phyloP scores from a whole-genome alignment of 2,888 invertebrate genomes.

The Ferdinandea cuprea region DNA sequence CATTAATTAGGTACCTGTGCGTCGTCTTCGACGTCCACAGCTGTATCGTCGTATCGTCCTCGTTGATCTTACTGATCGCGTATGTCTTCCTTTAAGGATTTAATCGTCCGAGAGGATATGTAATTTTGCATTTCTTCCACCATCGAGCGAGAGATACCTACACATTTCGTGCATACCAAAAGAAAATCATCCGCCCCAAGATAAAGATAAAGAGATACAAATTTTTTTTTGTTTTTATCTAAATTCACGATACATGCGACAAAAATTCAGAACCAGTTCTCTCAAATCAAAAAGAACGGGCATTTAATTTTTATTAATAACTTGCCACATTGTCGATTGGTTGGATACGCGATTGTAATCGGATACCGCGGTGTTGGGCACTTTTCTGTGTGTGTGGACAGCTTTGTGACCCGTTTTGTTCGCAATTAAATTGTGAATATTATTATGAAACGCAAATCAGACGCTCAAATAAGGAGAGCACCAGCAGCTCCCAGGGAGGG shows the following conservation, averaged over 20 bases:
- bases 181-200: constrained; percentile 23
- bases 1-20: constrained; percentile 75
- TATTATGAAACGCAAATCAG: constrained; percentile 54
- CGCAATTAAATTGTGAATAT: constrained; percentile 41
- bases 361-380: constrained; percentile 9
- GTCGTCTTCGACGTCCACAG: constrained; percentile 56
- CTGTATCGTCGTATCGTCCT: constrained; percentile 12
- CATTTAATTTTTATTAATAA: constrained; percentile 26
- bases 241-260: constrained; percentile 58
- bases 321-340: constrained; percentile 6
- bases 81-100: constrained; percentile 51
- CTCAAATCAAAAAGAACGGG: constrained; percentile 8
- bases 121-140: constrained; percentile 63
- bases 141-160: constrained; percentile 45
- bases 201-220: constrained; percentile 69
- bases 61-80: constrained; percentile 35
- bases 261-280: constrained; percentile 57
- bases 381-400: constrained; percentile 36
- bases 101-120: constrained; percentile 64
- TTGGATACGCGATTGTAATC: constrained; percentile 44
- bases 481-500: constrained; percentile 27
- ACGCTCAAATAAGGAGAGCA: no score
- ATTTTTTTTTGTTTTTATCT: constrained; percentile 49
- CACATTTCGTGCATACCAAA: constrained; percentile 55
- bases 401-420: constrained; percentile 47